A percentile compares a stretch with the other conserved stretches of the same genome.
Conservation (phyloP, 2,113 vertebrate genomes). For the Pandion haliaetus region DNA sequence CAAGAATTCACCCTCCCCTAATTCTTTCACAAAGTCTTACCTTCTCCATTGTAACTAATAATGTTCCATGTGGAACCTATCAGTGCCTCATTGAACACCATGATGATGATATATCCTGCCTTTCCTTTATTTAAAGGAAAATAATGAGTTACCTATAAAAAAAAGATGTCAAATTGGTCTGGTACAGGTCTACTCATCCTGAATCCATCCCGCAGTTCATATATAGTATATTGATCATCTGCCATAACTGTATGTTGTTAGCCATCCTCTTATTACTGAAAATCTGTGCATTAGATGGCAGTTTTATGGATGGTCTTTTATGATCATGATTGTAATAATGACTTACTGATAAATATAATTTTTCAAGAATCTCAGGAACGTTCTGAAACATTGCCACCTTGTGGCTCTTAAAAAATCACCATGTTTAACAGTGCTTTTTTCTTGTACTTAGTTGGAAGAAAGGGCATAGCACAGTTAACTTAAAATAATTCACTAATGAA, state of each 20-base stretch:
- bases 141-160: not conserved
- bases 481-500: not conserved
- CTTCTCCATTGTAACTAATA: not conserved
- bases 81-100: not conserved
- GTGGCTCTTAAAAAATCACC: not conserved
- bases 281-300: not conserved
- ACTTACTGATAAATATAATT: not conserved
- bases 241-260: not conserved
- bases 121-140: not conserved
- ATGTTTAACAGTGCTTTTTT: not conserved
- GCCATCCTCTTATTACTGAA: not conserved
- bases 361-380: not conserved
- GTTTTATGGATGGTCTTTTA: not conserved
- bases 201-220: not conserved
- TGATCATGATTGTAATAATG: not conserved
- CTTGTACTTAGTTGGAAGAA: not conserved
- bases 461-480: not conserved
- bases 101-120: not conserved
- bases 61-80: not conserved
- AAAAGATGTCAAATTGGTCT: not conserved
- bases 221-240: not conserved
- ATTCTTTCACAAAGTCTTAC: not conserved
- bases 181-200: not conserved
- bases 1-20: not conserved
- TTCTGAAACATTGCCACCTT: slow-evolving; percentile 50